Conservation (phyloP, 2,113 vertebrate genomes). For the Apteryx owenii region DNA sequence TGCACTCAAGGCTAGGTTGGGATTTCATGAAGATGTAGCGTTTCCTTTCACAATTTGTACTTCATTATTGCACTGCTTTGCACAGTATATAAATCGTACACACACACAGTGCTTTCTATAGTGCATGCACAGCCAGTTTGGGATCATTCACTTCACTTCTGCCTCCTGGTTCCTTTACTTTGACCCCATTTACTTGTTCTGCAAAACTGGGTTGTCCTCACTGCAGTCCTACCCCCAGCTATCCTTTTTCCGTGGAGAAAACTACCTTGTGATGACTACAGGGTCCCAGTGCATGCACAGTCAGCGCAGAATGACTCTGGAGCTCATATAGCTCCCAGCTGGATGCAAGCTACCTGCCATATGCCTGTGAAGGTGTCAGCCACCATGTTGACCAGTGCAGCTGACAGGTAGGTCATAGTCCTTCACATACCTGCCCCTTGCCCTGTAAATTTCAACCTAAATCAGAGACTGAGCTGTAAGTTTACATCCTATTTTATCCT, state of each 20-base stretch:
- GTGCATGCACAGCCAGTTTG: background rate
- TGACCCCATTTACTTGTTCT: background rate
- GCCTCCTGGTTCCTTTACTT: background rate
- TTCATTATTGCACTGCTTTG: background rate
- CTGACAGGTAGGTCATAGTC: background rate
- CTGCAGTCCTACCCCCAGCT: background rate
- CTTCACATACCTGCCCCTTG: background rate
- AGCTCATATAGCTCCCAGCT: background rate
- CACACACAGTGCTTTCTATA: background rate
- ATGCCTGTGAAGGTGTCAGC: background rate
- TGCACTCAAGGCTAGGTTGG: background rate
- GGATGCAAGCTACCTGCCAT: background rate
- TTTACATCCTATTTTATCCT: background rate
- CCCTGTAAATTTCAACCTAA: background rate
- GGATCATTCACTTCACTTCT: background rate
- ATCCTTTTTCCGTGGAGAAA: background rate
- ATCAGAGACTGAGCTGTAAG: background rate
- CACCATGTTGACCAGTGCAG: too few species aligned
- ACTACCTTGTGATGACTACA: background rate
- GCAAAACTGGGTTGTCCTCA: background rate
- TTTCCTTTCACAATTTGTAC: background rate
- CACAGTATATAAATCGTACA: background rate
- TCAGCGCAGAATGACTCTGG: background rate
- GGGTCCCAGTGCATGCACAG: rapidly evolving
- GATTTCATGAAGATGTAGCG: background rate